A percentile compares a stretch with the other conserved stretches of the same genome.
phyloP scores from a whole-genome alignment of 2,888 invertebrate species.

The Meganola albula region DNA sequence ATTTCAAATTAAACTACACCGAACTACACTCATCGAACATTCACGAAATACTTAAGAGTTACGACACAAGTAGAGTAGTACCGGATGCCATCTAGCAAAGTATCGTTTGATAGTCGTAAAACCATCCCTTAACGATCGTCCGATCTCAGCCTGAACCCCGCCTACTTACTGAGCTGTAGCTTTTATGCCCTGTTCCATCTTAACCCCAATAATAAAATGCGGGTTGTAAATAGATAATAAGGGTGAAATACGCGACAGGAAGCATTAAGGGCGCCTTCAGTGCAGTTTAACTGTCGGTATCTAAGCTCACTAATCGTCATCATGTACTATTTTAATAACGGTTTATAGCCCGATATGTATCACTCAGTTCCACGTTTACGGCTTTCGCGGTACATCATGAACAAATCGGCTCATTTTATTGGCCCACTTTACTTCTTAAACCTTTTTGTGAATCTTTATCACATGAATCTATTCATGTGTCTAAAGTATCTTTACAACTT shows the following conservation, averaged over 20 bases:
- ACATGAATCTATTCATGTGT: no score
- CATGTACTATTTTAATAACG: slow-evolving; percentile 53
- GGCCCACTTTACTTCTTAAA: no score
- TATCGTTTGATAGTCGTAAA: slow-evolving; percentile 77
- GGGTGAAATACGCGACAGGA: slow-evolving; percentile 63
- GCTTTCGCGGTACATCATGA: no score
- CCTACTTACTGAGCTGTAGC: slow-evolving; percentile 49
- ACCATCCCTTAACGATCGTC: slow-evolving; percentile 73
- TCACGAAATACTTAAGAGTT: slow-evolving; percentile 44
- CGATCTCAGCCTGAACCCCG: slow-evolving; percentile 60
- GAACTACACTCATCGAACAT: slow-evolving; percentile 32
- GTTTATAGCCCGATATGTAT: slow-evolving; percentile 40
- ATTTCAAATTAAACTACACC: slow-evolving; percentile 34
- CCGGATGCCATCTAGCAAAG: slow-evolving; percentile 72
- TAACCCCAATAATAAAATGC: slow-evolving; percentile 78
- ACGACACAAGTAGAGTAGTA: slow-evolving; percentile 42
- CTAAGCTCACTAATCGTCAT: slow-evolving; percentile 57
- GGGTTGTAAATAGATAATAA: slow-evolving; percentile 77
- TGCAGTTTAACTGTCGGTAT: slow-evolving; percentile 55
- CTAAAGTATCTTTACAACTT: no score
- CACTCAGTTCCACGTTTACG: slow-evolving; percentile 23
- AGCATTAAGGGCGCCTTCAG: slow-evolving; percentile 66
- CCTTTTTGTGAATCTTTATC: no score
- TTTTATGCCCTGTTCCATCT: slow-evolving; percentile 58
- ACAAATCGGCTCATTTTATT: no score